phyloP scores from a whole-genome alignment of 2,888 invertebrate genomes.

The Athrips mouffetella region DNA sequence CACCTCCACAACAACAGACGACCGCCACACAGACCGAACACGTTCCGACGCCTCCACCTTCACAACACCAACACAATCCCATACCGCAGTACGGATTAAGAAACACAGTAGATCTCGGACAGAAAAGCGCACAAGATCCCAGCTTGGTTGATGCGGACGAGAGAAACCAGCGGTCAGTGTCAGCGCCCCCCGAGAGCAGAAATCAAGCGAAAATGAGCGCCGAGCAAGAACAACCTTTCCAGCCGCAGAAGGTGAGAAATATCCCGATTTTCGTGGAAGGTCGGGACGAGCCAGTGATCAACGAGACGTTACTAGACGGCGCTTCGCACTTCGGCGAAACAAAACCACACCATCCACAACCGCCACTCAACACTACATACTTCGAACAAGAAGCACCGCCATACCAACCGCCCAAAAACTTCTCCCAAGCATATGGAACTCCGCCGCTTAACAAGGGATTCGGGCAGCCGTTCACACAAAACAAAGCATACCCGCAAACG shows the following conservation, averaged over 20 bases:
- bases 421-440: constrained; percentile 65
- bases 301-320: constrained; percentile 76
- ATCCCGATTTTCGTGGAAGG: constrained; percentile 95
- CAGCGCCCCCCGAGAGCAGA: constrained; percentile 84
- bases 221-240: constrained; percentile 44
- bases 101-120: constrained; percentile 89
- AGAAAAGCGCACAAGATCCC: constrained; percentile 78
- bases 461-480: constrained; percentile 71
- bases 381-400: constrained; percentile 58
- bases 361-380: constrained; percentile 65
- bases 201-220: constrained; percentile 54
- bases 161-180: constrained; percentile 85
- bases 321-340: constrained; percentile 53
- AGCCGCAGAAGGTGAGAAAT: constrained; percentile 82
- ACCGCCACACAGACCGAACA: constrained; percentile 65
- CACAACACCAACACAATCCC: constrained; percentile 37
- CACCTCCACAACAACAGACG: constrained; percentile 48
- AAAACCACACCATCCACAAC: constrained; percentile 32
- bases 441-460: constrained; percentile 56
- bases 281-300: constrained; percentile 86
- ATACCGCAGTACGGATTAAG: constrained; percentile 84
- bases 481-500: constrained; percentile 63
- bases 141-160: constrained; percentile 75
- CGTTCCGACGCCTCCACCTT: constrained; percentile 35
- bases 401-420: constrained; percentile 68